Conservation (phyloP, 2,888 invertebrate genomes). For the Pogonocherus hispidulus region DNA sequence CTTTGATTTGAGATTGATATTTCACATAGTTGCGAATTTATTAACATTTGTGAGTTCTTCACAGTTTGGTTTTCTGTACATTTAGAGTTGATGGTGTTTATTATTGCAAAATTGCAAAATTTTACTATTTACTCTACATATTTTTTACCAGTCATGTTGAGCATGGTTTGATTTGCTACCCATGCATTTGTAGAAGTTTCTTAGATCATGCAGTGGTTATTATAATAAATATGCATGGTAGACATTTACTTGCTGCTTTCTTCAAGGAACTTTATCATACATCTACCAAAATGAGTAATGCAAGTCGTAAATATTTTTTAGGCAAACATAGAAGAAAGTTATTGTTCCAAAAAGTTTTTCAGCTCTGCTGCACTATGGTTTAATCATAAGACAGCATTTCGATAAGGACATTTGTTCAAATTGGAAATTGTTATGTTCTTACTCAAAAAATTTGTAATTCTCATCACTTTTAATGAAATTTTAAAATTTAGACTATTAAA, state of each 20-base stretch:
- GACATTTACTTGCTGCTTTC: conserved; percentile 44
- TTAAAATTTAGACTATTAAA: too few species aligned
- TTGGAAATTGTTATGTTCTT: too few species aligned
- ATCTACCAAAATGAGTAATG: conserved; percentile 12
- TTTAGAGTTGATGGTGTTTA: conserved; percentile 35
- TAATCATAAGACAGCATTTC: too few species aligned
- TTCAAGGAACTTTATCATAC: conserved; percentile 18
- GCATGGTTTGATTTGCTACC: conserved; percentile 61
- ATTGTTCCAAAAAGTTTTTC: too few species aligned
- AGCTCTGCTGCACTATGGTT: too few species aligned
- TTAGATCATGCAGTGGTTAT: conserved; percentile 56
- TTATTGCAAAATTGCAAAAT: conserved; percentile 22
- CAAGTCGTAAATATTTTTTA: too few species aligned
- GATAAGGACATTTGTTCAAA: too few species aligned
- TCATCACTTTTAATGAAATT: too few species aligned
- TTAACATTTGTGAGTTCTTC: conserved; percentile 39
- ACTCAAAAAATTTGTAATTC: too few species aligned
- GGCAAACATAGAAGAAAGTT: too few species aligned
- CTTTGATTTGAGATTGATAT: conserved; percentile 30
- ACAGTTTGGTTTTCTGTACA: conserved; percentile 28
- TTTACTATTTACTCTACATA: conserved; percentile 29
- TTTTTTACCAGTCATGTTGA: conserved; percentile 52
- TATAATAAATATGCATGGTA: conserved; percentile 57
- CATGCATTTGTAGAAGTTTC: conserved; percentile 59
- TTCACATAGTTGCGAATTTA: conserved; percentile 31